Percentiles rank a stretch among this genome's conserved stretches.
Conservation (phyloP, 2,113 vertebrate species). For the Oryzias javanicus region DNA sequence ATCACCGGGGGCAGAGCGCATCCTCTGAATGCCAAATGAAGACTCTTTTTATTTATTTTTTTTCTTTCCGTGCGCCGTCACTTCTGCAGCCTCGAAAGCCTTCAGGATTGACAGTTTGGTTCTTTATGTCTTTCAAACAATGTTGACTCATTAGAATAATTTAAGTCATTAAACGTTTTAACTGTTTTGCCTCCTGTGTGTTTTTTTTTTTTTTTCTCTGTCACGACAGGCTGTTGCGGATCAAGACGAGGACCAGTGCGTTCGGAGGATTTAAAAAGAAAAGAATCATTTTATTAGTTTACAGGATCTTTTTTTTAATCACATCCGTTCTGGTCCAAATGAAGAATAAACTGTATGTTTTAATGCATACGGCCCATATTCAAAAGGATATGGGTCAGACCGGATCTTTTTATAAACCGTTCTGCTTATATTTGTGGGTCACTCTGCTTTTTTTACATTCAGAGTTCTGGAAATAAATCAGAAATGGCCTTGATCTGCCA, state of each 20-base stretch:
- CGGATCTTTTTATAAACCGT: slow-evolving; percentile 60
- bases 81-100: not conserved
- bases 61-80: slow-evolving; percentile 2
- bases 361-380: slow-evolving; percentile 42
- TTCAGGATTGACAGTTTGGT: not conserved
- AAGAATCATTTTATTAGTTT: slow-evolving; percentile 4
- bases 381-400: slow-evolving; percentile 58
- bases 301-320: slow-evolving; percentile 33
- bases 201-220: slow-evolving; percentile 12
- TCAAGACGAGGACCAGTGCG: slow-evolving; percentile 11
- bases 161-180: not conserved
- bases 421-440: slow-evolving; percentile 68
- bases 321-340: slow-evolving; percentile 20
- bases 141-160: not conserved
- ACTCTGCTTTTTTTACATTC: slow-evolving; percentile 48
- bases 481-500: slow-evolving; percentile 34
- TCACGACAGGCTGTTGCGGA: slow-evolving; percentile 28
- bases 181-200: slow-evolving; percentile 21
- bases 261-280: slow-evolving; percentile 2
- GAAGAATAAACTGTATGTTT: slow-evolving; percentile 38
- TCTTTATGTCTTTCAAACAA: not conserved
- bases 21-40: slow-evolving; percentile 6
- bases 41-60: too few species aligned
- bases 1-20: slow-evolving; percentile 1
- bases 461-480: slow-evolving; percentile 59